Evolutionary conservation across 2,797 vertebrate species (phyloP).

Genomic region (Bufotes viridis): DNA sequence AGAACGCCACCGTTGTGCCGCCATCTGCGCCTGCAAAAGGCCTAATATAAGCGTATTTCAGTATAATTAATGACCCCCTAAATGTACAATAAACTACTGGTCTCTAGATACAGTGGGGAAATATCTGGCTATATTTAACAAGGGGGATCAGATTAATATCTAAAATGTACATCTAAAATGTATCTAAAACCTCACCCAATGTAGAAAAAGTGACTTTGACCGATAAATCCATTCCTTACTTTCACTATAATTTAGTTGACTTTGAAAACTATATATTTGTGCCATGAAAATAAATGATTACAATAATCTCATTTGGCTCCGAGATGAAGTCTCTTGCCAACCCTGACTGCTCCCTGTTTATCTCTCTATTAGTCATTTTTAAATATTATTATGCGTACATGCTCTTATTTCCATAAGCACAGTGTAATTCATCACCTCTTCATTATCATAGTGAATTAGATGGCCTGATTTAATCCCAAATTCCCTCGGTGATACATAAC

Average conservation of each 20-base stretch:
- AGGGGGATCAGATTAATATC: too few relatives aligned
- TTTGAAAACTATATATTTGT: slow-evolving; percentile 8
- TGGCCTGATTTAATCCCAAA: slow-evolving; percentile 30
- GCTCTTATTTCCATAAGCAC: slow-evolving; percentile 39
- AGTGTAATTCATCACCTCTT: slow-evolving; percentile 36
- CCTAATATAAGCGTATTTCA: too few relatives aligned
- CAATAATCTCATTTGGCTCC: neutral
- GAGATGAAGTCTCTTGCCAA: neutral
- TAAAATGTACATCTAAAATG: too few relatives aligned
- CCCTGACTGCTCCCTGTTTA: neutral
- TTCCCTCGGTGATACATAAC: slow-evolving; percentile 24
- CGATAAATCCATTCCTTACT: neutral
- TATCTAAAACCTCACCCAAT: too few relatives aligned
- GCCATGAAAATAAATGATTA: neutral
- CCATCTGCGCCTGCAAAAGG: too few relatives aligned
- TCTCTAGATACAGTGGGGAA: too few relatives aligned
- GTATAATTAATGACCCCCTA: too few relatives aligned
- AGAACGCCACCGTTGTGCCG: too few relatives aligned
- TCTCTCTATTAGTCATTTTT: slow-evolving; percentile 34
- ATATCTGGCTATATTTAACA: too few relatives aligned
- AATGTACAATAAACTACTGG: too few relatives aligned
- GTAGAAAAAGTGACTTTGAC: too few relatives aligned
- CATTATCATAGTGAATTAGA: slow-evolving; percentile 34
- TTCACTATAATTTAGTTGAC: neutral
- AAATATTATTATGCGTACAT: slow-evolving; percentile 43